Percentiles rank a stretch among this genome's conserved stretches.
These are phyloP conservation scores for Dinocampus coccinellae DNA, from an alignment of 2,888 invertebrate genomes.

Conservation along the genomic window DNA sequence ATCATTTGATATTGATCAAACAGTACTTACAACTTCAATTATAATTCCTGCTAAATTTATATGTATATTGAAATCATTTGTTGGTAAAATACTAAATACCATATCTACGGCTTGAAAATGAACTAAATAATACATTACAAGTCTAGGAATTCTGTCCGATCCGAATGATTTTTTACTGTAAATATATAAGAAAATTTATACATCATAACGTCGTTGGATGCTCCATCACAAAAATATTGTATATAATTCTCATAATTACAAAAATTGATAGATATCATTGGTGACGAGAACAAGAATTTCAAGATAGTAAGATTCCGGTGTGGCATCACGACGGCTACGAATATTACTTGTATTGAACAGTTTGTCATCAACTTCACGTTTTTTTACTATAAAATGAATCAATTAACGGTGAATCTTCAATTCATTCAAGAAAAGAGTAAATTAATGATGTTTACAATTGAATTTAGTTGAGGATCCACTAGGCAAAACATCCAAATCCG, in stretches of 20 bases:
- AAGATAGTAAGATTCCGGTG: not conserved
- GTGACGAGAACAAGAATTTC: not conserved
- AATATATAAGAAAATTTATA: not conserved
- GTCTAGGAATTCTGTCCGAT: not conserved
- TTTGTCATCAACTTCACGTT: not conserved
- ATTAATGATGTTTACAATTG: no score
- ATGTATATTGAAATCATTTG: not conserved
- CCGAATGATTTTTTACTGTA: not conserved
- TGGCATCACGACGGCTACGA: not conserved
- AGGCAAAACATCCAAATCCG: no score
- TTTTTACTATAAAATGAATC: not conserved
- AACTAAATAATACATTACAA: not conserved
- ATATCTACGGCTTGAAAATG: not conserved
- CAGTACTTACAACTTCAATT: not conserved
- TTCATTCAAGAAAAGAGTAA: no score
- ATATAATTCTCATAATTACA: not conserved
- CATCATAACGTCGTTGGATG: not conserved
- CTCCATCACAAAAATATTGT: no score
- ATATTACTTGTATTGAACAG: not conserved
- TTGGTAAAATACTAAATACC: not conserved
- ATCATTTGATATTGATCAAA: not conserved
- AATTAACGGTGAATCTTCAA: no score
- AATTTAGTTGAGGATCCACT: no score
- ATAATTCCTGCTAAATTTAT: not conserved
- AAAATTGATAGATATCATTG: not conserved